A percentile compares a stretch with the other conserved stretches of the same genome.
phyloP scores from a whole-genome alignment of 1,140 invertebrate genomes.

The Micrasema longulum region DNA sequence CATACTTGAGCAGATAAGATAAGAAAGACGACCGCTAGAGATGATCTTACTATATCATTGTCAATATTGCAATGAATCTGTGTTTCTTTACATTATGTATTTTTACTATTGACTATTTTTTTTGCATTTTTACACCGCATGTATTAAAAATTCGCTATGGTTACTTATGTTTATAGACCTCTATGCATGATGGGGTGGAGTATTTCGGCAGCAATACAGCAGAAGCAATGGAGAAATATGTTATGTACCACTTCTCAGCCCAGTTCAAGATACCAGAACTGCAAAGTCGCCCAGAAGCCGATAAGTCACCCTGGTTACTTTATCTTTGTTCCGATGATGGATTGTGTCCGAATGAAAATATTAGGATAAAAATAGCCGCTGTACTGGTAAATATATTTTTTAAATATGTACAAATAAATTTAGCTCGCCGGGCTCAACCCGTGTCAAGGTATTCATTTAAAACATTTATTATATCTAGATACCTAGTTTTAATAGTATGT shows the following conservation, averaged over 20 bases:
- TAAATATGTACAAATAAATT: too few species aligned
- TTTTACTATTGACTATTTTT: too few species aligned
- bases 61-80: too few species aligned
- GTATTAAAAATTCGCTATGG: not conserved
- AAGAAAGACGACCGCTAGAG: too few species aligned
- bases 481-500: too few species aligned
- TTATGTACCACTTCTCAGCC: constrained; percentile 61
- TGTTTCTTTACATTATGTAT: too few species aligned
- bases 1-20: too few species aligned
- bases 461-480: too few species aligned
- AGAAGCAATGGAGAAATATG: constrained; percentile 64
- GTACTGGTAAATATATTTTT: constrained; percentile 73
- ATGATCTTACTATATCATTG: too few species aligned
- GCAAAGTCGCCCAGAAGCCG: constrained; percentile 57
- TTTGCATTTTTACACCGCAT: too few species aligned
- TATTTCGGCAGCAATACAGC: constrained; percentile 63
- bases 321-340: constrained; percentile 65
- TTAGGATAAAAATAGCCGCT: constrained; percentile 72
- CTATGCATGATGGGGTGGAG: constrained; percentile 59
- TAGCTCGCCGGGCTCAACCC: too few species aligned
- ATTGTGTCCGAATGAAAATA: constrained; percentile 69
- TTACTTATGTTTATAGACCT: constrained; percentile 54
- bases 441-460: too few species aligned
- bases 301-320: constrained; percentile 59
- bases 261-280: constrained; percentile 57